Base-by-base conservation (phyloP, 2,113 vertebrate species). In the Ginglymostoma cirratum region DNA sequence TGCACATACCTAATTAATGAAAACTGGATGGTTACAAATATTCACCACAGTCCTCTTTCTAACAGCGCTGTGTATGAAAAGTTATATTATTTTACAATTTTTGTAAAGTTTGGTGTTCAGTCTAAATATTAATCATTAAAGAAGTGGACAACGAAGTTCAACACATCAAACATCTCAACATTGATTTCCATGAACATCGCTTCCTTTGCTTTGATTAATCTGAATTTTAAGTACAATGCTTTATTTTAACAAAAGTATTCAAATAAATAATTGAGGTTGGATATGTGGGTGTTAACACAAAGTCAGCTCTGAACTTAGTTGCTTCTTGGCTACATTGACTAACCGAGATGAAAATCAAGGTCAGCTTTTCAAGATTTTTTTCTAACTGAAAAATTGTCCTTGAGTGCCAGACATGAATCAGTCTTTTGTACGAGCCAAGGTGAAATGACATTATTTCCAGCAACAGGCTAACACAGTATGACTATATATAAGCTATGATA, bases 201-300 rank as follows among this genome's bases (percentile, higher is more conserved):
- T 94, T 38, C 34, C 65, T 94, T 95, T 95, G 21, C 48, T 95
- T 69, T 3, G 45, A 52, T 94, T 70, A 45, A 69, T 70, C 66
- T 94, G n/a, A 94, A 24, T 65, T 65, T 94, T 70, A 45, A 72
- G 94, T 52, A 95, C 67, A 95, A 72, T 72, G 67, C 94, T 95
- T 95, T 15, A 30, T 24, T 72, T 94, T 72, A 95, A 45, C 14
- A 48, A 14, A 30, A 38, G 48, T 48, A 72, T 72, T 72, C 61
- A 38, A 69, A 70, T 72, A 72, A 95, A 23, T 72, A 95, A 95
- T 52, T 95, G 94, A 52, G 23, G 45, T 30, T 48, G 94, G 27
- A 52, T 69, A 70, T 94, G 93, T 45, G 93, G 93, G 93, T 94
- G 93, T 94, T 70, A 94, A 94, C 93, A 94, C n/a, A 94, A 52